Percentiles rank a stretch among this genome's conserved stretches.
These are phyloP conservation scores for Macrobrachium rosenbergii DNA, from an alignment of 1,140 invertebrate species.

Conservation along the genomic window DNA sequence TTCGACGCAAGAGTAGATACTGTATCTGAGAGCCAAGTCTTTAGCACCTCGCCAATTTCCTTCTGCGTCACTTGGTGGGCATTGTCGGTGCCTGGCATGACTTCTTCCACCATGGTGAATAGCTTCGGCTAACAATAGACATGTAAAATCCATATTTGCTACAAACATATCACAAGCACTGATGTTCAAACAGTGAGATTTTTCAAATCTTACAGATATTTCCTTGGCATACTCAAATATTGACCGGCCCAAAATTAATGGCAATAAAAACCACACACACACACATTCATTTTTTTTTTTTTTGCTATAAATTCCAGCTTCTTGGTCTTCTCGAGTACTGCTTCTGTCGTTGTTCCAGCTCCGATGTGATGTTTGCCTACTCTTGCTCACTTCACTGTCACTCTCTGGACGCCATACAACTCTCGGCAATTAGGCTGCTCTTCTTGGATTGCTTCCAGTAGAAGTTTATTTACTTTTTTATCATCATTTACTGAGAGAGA, in stretches of 20 bases:
- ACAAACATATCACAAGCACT: constrained; percentile 63
- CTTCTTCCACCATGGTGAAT: constrained; percentile 46
- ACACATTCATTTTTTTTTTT: too few species aligned
- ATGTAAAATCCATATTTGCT: constrained; percentile 57
- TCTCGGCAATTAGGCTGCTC: constrained; percentile 51
- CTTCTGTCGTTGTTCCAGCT: constrained; percentile 46
- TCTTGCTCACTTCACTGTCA: constrained; percentile 47
- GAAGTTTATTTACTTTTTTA: too few species aligned
- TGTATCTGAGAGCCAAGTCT: constrained; percentile 55
- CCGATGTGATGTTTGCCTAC: constrained; percentile 13
- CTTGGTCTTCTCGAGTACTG: constrained; percentile 7
- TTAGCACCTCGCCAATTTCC: constrained; percentile 60
- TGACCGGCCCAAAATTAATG: constrained; percentile 21
- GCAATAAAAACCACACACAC: neutral
- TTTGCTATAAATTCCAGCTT: too few species aligned
- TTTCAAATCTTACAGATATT: constrained; percentile 45
- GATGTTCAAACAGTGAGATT: constrained; percentile 45
- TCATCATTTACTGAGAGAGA: too few species aligned
- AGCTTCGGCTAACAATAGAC: constrained; percentile 49
- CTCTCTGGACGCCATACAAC: constrained; percentile 60
- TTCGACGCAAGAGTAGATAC: constrained; percentile 61
- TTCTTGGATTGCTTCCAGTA: too few species aligned
- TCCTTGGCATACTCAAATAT: constrained; percentile 45
- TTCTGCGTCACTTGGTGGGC: constrained; percentile 54
- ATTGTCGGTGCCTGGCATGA: constrained; percentile 50